phyloP scores from a whole-genome alignment of 2,888 invertebrate genomes.

The Megamerina dolium region DNA sequence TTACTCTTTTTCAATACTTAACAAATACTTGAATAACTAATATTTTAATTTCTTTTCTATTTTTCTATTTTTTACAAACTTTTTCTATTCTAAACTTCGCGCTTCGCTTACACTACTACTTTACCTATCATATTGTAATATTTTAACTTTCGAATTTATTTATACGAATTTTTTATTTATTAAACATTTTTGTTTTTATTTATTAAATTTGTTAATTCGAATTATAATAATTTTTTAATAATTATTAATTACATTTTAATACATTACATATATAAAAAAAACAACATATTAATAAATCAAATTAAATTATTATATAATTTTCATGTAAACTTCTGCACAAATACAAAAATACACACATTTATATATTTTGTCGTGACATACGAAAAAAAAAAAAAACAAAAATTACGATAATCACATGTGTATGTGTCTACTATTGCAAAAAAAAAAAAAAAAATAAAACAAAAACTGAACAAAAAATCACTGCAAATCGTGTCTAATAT shows the following conservation, averaged over 20 bases:
- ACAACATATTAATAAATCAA: neutral
- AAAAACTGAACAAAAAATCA: neutral
- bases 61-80: neutral
- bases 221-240: neutral
- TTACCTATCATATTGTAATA: neutral
- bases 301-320: too few relatives aligned
- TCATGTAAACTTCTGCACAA: neutral
- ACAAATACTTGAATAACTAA: neutral
- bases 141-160: neutral
- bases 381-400: constrained; percentile 4
- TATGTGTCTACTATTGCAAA: constrained; percentile 7
- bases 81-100: neutral
- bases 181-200: neutral
- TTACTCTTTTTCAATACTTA: neutral
- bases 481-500: neutral
- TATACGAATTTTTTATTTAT: neutral
- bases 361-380: neutral
- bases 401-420: constrained; percentile 6
- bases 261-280: neutral
- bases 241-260: neutral
- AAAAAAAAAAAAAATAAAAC: constrained; percentile 1
- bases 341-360: neutral
- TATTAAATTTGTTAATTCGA: neutral
- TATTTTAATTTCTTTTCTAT: constrained; percentile 1
- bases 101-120: neutral